Base-by-base conservation (phyloP, 2,113 vertebrate genomes). In the Cochlearius cochlearius region DNA sequence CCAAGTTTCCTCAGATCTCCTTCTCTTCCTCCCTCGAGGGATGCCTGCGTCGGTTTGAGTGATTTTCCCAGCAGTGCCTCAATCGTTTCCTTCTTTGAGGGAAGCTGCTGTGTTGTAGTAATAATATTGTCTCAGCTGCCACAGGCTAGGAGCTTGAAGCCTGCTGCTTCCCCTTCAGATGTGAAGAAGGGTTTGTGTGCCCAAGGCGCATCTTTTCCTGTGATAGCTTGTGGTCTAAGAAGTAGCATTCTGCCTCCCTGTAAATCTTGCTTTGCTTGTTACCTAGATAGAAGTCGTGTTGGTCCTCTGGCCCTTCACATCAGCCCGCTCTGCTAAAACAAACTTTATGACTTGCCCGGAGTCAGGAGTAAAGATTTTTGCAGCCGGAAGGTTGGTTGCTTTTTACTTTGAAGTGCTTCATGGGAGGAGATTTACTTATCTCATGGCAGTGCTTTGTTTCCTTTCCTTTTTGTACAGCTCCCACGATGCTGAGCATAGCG, bases 51-150 rank as follows among this genome's bases (percentile, higher is more conserved):
- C 1, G 3, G 20, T 85, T 72, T 64, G 64, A 93, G 71, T 13
- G 12, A 91, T 95, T 96, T 96, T 95, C 90, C 93, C 94, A 96
- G 87, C 94, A 91, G 19, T 87, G 81, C 66, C 71, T 88, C 81
- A 36, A 45, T 38, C 56, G 63, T 82, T 95, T 69, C 71, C 66
- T 13, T 72, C 78, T 85, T 52, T 56, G 90, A 95, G 96, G 71
- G 71, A 92, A 95, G 63, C 75, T 83, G 49, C 75, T 38, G 62
- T 83, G 58, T 34, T 86, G 30, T 69, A 95, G 88, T 49, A 95
- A 94, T 94, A 96, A 97, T 96, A 92, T 95, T 97, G 91, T 95
- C 96, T 91, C 95, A 96, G 96, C 95, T 97, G 96, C 92, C 72
- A 69, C 15, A 9, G 90, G 88, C 92, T 88, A 52, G 62, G 90